Evolutionary conservation across 1,140 invertebrate species (phyloP).

Genomic region (Leptoteleia sp.): DNA sequence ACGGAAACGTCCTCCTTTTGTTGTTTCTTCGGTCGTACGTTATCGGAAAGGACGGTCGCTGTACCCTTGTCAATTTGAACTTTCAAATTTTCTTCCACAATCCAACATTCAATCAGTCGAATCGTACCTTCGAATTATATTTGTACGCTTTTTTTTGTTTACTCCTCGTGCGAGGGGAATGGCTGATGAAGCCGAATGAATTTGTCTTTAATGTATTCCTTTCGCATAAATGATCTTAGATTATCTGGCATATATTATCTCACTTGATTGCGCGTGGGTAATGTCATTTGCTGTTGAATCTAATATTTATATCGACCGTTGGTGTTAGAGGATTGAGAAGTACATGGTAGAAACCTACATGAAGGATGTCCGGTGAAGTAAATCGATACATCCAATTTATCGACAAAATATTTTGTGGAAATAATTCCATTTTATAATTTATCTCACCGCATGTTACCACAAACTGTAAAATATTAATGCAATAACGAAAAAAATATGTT

Average conservation of each 20-base stretch:
- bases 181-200: constrained; percentile 45
- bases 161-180: constrained; percentile 26
- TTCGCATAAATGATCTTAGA: constrained; percentile 5
- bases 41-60: constrained; percentile 58
- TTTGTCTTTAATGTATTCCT: constrained; percentile 30
- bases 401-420: too few species aligned
- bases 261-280: constrained; percentile 4
- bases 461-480: too few species aligned
- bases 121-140: constrained; percentile 33
- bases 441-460: too few species aligned
- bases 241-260: neutral
- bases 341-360: too few species aligned
- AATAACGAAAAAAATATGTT: too few species aligned
- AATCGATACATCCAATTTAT: too few species aligned
- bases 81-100: constrained; percentile 49
- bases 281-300: neutral
- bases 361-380: too few species aligned
- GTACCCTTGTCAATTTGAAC: constrained; percentile 58
- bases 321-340: neutral
- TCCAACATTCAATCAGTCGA: constrained; percentile 44
- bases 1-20: constrained; percentile 67
- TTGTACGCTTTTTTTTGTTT: constrained; percentile 37
- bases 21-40: constrained; percentile 69
- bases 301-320: neutral
- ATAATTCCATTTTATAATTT: too few species aligned